phyloP scores from a whole-genome alignment of 2,888 invertebrate species.

The Piscicola geometra region DNA sequence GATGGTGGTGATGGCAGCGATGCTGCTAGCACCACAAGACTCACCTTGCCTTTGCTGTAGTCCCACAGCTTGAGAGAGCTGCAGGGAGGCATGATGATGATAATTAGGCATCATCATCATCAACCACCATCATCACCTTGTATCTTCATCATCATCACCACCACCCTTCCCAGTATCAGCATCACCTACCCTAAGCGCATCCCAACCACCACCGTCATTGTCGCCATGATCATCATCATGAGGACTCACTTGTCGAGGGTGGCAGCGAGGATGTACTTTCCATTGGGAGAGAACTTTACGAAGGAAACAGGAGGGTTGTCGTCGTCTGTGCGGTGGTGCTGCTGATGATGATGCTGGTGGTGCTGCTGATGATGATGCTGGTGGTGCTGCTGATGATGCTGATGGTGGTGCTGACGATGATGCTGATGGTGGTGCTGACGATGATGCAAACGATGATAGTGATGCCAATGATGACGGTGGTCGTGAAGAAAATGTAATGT shows the following conservation, averaged over 20 bases:
- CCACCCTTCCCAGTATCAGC: neutral
- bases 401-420: too few relatives aligned
- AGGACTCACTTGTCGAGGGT: conserved; percentile 77
- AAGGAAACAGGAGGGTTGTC: conserved; percentile 99
- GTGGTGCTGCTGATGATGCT: too few relatives aligned
- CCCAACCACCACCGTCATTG: too few relatives aligned
- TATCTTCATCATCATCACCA: neutral
- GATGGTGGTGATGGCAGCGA: neutral
- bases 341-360: neutral
- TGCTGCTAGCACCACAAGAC: conserved; percentile 22
- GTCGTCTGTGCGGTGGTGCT: conserved; percentile 66
- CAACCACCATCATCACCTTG: too few relatives aligned
- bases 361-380: too few relatives aligned
- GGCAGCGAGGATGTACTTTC: conserved; percentile 96
- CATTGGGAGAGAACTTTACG: conserved; percentile 98
- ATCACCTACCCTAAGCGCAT: neutral
- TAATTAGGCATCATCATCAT: neutral
- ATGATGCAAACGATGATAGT: too few relatives aligned
- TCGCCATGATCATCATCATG: too few relatives aligned
- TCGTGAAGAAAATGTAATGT: too few relatives aligned
- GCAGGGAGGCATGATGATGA: conserved; percentile 41
- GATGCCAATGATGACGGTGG: too few relatives aligned
- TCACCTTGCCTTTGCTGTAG: conserved; percentile 85
- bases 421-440: neutral
- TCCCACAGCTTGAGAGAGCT: conserved; percentile 95